Conservation (phyloP, 2,113 vertebrate genomes). For the Ibidorhyncha struthersii region DNA sequence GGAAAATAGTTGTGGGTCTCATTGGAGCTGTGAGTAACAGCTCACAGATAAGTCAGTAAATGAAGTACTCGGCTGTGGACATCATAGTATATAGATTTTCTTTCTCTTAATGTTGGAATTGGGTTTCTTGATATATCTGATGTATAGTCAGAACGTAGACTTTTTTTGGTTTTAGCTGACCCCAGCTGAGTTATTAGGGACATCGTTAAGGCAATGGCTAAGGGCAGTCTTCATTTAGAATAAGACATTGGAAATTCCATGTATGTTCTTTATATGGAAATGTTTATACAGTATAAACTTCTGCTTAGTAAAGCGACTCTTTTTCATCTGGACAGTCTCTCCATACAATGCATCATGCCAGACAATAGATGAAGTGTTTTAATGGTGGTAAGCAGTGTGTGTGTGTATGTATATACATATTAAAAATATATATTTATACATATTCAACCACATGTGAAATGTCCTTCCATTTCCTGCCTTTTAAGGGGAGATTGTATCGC, state of each 20-base stretch:
- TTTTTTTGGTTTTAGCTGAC: not conserved
- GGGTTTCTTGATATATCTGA: not conserved
- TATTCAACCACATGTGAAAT: not conserved
- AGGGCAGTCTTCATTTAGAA: constrained; percentile 24
- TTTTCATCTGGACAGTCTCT: constrained; percentile 52
- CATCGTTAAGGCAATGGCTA: constrained; percentile 12
- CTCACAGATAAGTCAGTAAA: not conserved
- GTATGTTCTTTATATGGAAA: constrained; percentile 55
- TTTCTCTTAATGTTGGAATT: not conserved
- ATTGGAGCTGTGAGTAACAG: not conserved
- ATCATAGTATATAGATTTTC: not conserved
- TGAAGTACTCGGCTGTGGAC: not conserved
- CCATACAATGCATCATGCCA: constrained; percentile 48
- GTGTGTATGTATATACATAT: constrained; percentile 22
- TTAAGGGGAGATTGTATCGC: constrained; percentile 20
- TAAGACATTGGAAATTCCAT: not conserved
- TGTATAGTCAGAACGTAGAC: not conserved
- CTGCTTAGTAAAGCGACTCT: constrained; percentile 9
- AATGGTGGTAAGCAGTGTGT: not conserved
- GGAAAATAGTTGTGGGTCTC: not conserved
- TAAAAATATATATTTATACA: constrained; percentile 34
- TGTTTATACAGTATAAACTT: constrained; percentile 18
- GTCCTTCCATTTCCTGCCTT: constrained; percentile 35
- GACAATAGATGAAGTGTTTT: constrained; percentile 67
- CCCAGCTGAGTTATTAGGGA: not conserved